Evolutionary conservation across 23 tunicate genomes (phyloP).

Genomic region (Ciona savignyi): DNA sequence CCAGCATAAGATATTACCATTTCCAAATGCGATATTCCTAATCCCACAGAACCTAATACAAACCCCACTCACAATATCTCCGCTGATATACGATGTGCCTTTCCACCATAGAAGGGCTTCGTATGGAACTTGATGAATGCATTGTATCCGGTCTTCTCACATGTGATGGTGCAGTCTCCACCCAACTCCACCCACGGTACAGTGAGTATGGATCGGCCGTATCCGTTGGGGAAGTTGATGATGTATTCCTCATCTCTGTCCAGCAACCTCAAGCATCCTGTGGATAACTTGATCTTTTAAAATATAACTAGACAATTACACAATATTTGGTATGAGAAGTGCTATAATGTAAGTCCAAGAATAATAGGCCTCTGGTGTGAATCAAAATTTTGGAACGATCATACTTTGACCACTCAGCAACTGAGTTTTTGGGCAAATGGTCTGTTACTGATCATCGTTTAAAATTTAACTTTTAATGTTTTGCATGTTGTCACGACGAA

Average conservation of each 20-base stretch:
- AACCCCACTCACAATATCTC: slow-evolving; percentile 43
- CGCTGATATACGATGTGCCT: slow-evolving; percentile 60
- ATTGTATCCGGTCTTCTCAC: slow-evolving; percentile 85
- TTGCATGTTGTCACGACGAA: too few relatives aligned
- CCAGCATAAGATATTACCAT: too few relatives aligned
- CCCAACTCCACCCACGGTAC: slow-evolving; percentile 98
- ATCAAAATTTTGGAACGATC: too few relatives aligned
- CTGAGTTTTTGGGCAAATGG: neutral
- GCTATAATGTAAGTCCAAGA: too few relatives aligned
- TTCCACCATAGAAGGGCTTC: slow-evolving; percentile 93
- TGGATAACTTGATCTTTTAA: neutral
- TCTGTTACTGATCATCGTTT: too few relatives aligned
- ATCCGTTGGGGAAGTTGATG: slow-evolving; percentile 87
- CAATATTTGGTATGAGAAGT: neutral
- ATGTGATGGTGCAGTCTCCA: slow-evolving; percentile 88
- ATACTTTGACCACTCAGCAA: too few relatives aligned
- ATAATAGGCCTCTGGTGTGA: too few relatives aligned
- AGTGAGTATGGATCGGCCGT: slow-evolving; percentile 91
- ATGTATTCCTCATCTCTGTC: slow-evolving; percentile 79
- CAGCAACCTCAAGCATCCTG: slow-evolving; percentile 58
- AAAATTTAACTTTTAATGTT: too few relatives aligned
- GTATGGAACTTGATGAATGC: slow-evolving; percentile 94
- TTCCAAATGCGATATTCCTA: too few relatives aligned
- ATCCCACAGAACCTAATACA: neutral
- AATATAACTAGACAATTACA: neutral